These are phyloP conservation scores for Chanos chanos DNA, from an alignment of 2,797 vertebrate species.

Conservation along the genomic window DNA sequence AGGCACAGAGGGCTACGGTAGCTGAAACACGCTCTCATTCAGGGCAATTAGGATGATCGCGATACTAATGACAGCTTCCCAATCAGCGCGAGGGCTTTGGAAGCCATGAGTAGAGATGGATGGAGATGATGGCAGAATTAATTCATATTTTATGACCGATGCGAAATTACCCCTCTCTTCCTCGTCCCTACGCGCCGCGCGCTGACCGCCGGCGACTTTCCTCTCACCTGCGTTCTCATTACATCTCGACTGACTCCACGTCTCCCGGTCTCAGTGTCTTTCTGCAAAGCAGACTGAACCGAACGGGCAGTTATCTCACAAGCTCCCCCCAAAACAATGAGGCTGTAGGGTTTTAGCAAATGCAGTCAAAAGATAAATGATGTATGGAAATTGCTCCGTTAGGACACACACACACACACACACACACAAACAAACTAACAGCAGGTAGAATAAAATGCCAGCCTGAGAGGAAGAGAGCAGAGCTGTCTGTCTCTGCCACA, in stretches of 20 bases:
- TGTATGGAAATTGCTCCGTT: conserved; percentile 37
- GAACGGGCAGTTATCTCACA: background rate
- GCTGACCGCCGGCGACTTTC: too few species aligned
- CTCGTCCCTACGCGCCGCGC: too few species aligned
- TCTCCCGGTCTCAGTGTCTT: too few species aligned
- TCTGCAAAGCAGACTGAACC: background rate
- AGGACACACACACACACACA: conserved; percentile 39
- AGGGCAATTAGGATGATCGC: conserved; percentile 49
- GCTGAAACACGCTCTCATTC: conserved; percentile 32
- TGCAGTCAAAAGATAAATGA: conserved; percentile 59
- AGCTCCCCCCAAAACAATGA: conserved; percentile 25
- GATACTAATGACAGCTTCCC: conserved; percentile 30
- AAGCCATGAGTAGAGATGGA: conserved; percentile 28
- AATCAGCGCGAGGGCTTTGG: conserved; percentile 13
- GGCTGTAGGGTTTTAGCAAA: conserved; percentile 36
- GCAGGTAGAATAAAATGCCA: too few species aligned
- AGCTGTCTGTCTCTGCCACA: too few species aligned
- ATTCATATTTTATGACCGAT: conserved; percentile 40
- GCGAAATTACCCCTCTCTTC: too few species aligned
- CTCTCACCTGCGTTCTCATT: too few species aligned
- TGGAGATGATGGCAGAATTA: conserved; percentile 44
- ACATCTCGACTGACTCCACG: too few species aligned
- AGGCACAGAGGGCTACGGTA: background rate
- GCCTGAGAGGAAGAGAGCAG: too few species aligned
- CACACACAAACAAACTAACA: too few species aligned